Conservation (phyloP, 2,113 vertebrate genomes). For the Probosciger aterrimus region DNA sequence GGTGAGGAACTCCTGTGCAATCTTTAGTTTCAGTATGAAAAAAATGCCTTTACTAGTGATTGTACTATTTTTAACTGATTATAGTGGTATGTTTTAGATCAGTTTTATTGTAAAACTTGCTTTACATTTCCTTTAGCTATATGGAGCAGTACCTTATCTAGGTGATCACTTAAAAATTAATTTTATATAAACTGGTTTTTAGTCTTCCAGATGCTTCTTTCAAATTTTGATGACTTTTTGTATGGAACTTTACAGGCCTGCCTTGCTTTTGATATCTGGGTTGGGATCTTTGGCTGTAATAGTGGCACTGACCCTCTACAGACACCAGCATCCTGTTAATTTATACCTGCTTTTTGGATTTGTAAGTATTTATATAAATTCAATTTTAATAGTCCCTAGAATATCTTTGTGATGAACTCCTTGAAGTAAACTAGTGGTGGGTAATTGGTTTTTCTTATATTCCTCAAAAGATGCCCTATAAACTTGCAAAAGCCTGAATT, state of each 20-base stretch:
- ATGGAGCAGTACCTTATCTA: not conserved
- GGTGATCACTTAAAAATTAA: not conserved
- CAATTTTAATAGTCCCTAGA: not conserved
- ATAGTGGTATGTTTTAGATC: not conserved
- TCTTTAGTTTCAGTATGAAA: not conserved
- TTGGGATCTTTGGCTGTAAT: conserved; percentile 85
- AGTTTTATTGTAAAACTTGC: not conserved
- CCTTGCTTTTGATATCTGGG: conserved; percentile 81
- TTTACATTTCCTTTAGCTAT: not conserved
- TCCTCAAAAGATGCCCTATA: not conserved
- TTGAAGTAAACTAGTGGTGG: not conserved
- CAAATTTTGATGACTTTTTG: not conserved
- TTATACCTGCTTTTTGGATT: conserved; percentile 91
- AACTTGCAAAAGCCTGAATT: not conserved
- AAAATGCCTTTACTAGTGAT: not conserved
- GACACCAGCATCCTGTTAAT: conserved; percentile 90
- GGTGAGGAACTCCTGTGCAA: not conserved
- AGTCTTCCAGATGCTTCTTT: not conserved
- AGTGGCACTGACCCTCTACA: conserved; percentile 83
- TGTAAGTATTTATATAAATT: conserved; percentile 78
- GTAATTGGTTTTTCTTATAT: not conserved
- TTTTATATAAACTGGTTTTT: not conserved
- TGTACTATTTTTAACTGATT: not conserved
- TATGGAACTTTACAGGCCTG: conserved; percentile 77
- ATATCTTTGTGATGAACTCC: not conserved